Base-by-base conservation (phyloP, 1,140 invertebrate species). In the Phenacoccus solenopsis region DNA sequence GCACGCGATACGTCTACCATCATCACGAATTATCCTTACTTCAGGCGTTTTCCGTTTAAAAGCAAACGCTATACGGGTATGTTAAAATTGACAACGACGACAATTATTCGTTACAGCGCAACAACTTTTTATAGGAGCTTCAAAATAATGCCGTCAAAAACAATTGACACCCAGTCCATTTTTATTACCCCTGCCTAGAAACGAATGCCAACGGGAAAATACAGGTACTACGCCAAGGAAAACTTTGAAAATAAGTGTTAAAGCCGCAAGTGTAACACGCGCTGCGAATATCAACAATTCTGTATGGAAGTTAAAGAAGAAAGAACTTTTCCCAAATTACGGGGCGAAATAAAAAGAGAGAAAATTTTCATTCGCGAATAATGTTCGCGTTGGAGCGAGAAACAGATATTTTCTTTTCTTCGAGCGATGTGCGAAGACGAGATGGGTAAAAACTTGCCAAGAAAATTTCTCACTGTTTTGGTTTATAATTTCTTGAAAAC, bases 221-320 rank as follows among this genome's bases (percentile, higher is more conserved):
- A 27, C 59, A 64, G 59, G 59, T 64, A 64, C 59, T 16, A 25
- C 59, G 21, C 59, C 59, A 64, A 27, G 59, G 25, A 64, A 64
- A 64, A 64, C 59, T 64, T 64, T 27, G 59, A 64, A 64, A 64
- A 64, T 64, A 64, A 64, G 59, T 64, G 59, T 64, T 64, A 64
- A 64, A 64, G 59, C 59, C 59, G 59, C 59, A 64, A 64, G 59
- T 64, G 59, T 64, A 64, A 64, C 59, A 64, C 59, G 59, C 59
- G 59, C 59, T 24, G 16, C 59, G 59, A 64, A 64, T 64, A 64
- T 64, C 59, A 64, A 64, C 59, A 64, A 64, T 64, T 64, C 59
- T 64, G 9, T 38, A 38, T n/a, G 16, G 38, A 49, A 49, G 38
- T 49, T 49, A 49, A 49, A 49, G 38, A 49, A 49, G 38, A 49